These are phyloP conservation scores for Dicerorhinus sumatrensis DNA, from an alignment of 2,113 vertebrate species.

Conservation along the genomic window DNA sequence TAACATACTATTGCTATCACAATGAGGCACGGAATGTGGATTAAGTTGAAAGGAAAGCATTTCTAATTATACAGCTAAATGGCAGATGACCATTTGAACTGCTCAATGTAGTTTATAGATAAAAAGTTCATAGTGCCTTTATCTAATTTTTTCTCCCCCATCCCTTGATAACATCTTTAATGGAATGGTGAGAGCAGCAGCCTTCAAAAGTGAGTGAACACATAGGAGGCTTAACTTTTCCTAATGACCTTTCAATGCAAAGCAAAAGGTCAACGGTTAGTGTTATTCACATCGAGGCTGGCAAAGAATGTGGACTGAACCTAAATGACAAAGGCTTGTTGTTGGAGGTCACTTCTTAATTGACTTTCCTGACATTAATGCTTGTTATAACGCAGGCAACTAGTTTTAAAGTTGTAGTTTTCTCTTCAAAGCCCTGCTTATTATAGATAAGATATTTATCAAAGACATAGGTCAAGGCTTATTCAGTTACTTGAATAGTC, in stretches of 20 bases:
- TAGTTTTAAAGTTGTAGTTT: slow-evolving; percentile 21
- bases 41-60: slow-evolving; percentile 60
- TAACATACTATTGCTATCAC: slow-evolving; percentile 38
- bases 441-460: slow-evolving; percentile 22
- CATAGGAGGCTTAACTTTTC: slow-evolving; percentile 51
- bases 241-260: slow-evolving; percentile 67
- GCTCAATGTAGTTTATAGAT: not conserved
- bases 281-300: slow-evolving; percentile 54
- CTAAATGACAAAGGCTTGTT: slow-evolving; percentile 40
- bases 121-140: slow-evolving; percentile 74
- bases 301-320: not conserved
- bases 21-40: slow-evolving; percentile 6
- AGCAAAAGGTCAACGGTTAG: slow-evolving; percentile 73
- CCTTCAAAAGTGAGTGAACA: slow-evolving; percentile 68
- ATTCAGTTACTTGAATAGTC: not conserved
- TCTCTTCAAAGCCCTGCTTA: not conserved
- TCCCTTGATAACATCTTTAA: slow-evolving; percentile 70
- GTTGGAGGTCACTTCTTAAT: slow-evolving; percentile 19
- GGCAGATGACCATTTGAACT: slow-evolving; percentile 43
- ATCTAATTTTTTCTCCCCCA: slow-evolving; percentile 1
- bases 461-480: not conserved
- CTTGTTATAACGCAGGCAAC: slow-evolving; percentile 60
- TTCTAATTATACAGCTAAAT: slow-evolving; percentile 63
- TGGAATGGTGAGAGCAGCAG: slow-evolving; percentile 45
- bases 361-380: slow-evolving; percentile 51